A percentile compares a stretch with the other conserved stretches of the same genome.
Conservation (phyloP, 2,888 invertebrate species). For the Linyphia triangularis region DNA sequence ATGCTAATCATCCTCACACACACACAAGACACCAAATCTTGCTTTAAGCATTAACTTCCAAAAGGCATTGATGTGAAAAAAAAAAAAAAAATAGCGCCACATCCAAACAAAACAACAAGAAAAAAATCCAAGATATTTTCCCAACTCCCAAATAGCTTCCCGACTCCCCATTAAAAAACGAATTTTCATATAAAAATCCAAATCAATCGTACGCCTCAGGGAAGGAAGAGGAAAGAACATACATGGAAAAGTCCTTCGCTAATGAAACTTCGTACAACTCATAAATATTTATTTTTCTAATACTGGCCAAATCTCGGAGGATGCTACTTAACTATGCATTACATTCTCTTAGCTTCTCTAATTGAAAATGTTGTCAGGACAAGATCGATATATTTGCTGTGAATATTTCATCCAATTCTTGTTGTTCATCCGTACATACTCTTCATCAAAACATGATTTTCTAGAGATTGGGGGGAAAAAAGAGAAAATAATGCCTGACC, state of each 20-base stretch:
- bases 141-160: background rate
- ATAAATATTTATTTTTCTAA: slow-evolving; percentile 72
- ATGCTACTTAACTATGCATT: slow-evolving; percentile 71
- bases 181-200: slow-evolving; percentile 6
- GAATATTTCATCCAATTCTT: slow-evolving; percentile 50
- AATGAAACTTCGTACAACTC: slow-evolving; percentile 66
- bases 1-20: background rate
- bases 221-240: background rate
- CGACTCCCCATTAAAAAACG: slow-evolving; percentile 41
- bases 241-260: slow-evolving; percentile 48
- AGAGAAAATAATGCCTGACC: background rate
- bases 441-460: slow-evolving; percentile 14
- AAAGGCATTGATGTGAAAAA: background rate
- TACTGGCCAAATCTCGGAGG: slow-evolving; percentile 55
- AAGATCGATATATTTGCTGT: slow-evolving; percentile 47
- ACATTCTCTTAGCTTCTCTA: slow-evolving; percentile 66
- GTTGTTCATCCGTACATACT: background rate
- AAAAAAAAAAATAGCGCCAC: background rate
- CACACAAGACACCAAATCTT: background rate
- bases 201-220: slow-evolving; percentile 50
- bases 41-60: background rate
- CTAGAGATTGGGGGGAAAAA: too few species aligned
- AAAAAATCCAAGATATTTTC: background rate
- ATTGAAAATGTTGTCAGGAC: slow-evolving; percentile 69
- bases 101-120: background rate